These are phyloP conservation scores for Vanessa atalanta DNA, from an alignment of 1,140 invertebrate genomes.

Conservation along the genomic window DNA sequence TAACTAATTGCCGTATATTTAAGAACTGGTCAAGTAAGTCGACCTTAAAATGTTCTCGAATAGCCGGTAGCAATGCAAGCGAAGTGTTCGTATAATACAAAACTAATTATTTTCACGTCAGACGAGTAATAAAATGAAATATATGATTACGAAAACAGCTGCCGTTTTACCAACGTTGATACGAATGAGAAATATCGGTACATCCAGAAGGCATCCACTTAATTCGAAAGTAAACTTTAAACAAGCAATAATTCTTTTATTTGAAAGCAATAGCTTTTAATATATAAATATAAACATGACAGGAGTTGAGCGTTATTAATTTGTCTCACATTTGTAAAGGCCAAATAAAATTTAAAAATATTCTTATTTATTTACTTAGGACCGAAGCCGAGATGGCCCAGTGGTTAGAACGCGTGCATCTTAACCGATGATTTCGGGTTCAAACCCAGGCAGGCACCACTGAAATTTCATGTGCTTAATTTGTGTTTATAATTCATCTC, in stretches of 20 bases:
- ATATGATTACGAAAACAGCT: conserved; percentile 22
- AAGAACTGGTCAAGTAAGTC: background rate
- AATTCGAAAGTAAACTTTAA: background rate
- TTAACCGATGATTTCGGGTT: too few species aligned
- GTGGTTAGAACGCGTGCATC: too few species aligned
- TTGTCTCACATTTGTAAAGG: too few species aligned
- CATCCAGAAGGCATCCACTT: background rate
- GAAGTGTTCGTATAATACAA: conserved; percentile 10
- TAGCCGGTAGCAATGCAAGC: conserved; percentile 1
- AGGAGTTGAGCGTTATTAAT: too few species aligned
- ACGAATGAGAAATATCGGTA: background rate
- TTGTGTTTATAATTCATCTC: too few species aligned
- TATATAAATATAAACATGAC: too few species aligned
- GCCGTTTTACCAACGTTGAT: background rate
- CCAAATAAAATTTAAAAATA: too few species aligned
- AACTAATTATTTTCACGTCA: conserved; percentile 42
- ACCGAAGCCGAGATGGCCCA: too few species aligned
- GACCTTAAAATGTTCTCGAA: conserved; percentile 6
- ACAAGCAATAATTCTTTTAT: background rate
- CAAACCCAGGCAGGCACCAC: too few species aligned
- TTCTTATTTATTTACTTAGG: too few species aligned
- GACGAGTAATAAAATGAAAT: conserved; percentile 39
- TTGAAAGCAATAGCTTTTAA: background rate
- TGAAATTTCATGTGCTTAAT: too few species aligned
- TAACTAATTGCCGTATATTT: background rate